A percentile compares a stretch with the other conserved stretches of the same genome.
phyloP scores from a whole-genome alignment of 2,888 invertebrate species.

The Noctua janthe region DNA sequence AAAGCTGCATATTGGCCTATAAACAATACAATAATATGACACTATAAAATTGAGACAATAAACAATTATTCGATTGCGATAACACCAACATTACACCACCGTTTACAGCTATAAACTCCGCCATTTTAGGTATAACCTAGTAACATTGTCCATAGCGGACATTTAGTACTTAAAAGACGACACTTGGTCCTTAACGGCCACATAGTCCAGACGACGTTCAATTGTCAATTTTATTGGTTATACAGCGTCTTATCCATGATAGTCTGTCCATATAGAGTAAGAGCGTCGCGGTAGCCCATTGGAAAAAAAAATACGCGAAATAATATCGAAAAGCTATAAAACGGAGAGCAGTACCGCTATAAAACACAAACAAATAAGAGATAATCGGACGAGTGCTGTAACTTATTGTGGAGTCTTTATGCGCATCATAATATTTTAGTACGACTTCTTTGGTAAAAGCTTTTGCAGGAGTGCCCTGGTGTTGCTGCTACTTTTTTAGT shows the following conservation, averaged over 20 bases:
- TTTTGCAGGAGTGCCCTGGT: constrained; percentile 73
- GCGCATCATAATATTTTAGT: constrained; percentile 88
- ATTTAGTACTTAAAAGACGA: constrained; percentile 26
- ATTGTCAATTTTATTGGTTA: constrained; percentile 51
- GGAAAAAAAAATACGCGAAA: constrained; percentile 86
- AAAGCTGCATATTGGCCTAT: not conserved
- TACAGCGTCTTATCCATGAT: constrained; percentile 72
- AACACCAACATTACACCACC: constrained; percentile 35
- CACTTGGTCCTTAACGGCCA: constrained; percentile 21
- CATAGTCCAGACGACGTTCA: constrained; percentile 25
- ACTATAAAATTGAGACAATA: constrained; percentile 27
- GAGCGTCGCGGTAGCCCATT: constrained; percentile 76
- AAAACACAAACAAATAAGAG: constrained; percentile 88
- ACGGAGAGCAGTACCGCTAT: constrained; percentile 83
- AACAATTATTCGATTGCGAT: constrained; percentile 36
- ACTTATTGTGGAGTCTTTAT: constrained; percentile 87
- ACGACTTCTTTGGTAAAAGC: constrained; percentile 82
- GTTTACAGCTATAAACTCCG: constrained; percentile 35
- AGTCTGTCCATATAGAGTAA: constrained; percentile 62
- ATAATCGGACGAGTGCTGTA: constrained; percentile 87
- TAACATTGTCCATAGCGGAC: constrained; percentile 28
- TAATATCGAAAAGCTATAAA: constrained; percentile 89
- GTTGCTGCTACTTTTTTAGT: constrained; percentile 64
- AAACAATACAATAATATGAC: constrained; percentile 16
- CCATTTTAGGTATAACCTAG: constrained; percentile 31